Evolutionary conservation across 2,113 vertebrate genomes (phyloP).

Genomic region (Trogon melanurus): DNA sequence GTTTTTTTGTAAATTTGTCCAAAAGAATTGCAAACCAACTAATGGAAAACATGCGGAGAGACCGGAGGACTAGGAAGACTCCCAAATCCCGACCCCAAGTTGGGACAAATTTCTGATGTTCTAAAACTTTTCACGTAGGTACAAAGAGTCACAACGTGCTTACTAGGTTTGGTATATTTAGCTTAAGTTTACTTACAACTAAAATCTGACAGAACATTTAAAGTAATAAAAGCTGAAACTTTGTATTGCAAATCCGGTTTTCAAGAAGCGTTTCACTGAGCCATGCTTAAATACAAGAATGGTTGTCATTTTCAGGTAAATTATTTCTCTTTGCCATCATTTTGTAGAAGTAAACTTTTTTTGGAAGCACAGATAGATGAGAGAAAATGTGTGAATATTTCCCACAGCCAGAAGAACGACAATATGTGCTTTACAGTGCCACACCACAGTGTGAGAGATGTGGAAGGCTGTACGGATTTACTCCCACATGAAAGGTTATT

Average conservation of each 20-base stretch:
- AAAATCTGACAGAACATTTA: neutral
- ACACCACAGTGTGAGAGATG: neutral
- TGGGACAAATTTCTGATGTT: neutral
- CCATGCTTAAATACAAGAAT: neutral
- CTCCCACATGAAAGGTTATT: neutral
- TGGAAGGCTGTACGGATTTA: neutral
- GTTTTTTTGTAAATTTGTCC: neutral
- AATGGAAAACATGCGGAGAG: neutral
- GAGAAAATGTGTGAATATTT: neutral
- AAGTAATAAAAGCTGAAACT: neutral
- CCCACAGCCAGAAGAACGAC: constrained; percentile 1
- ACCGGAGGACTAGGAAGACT: neutral
- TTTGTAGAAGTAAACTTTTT: constrained; percentile 12
- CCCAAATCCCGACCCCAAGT: neutral
- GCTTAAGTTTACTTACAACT: neutral
- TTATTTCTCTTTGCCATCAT: constrained; percentile 15
- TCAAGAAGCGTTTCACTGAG: neutral
- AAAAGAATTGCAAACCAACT: neutral
- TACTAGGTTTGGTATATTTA: neutral
- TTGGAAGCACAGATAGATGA: neutral
- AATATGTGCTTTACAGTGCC: neutral
- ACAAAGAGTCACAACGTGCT: neutral
- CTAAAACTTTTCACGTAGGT: neutral
- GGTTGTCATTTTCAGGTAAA: neutral
- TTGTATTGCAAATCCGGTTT: neutral